phyloP scores from a whole-genome alignment of 2,888 invertebrate species.

The Octonoba sinensis region DNA sequence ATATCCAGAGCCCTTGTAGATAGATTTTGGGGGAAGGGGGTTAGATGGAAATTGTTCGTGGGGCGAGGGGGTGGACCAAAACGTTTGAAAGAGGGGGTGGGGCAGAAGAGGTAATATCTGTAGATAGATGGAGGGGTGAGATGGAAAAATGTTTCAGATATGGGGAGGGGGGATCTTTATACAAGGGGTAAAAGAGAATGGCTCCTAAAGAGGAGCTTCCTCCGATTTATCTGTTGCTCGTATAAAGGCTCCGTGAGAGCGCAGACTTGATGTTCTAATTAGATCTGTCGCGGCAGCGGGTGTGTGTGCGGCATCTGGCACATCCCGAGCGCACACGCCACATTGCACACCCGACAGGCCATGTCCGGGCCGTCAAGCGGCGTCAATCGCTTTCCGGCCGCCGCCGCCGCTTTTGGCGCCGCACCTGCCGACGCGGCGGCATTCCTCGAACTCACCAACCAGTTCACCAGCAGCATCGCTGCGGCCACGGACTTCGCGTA shows the following conservation, averaged over 20 bases:
- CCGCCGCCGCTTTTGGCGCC: constrained; percentile 47
- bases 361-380: constrained; percentile 66
- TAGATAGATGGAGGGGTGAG: constrained; percentile 14
- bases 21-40: constrained; percentile 33
- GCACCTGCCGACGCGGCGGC: constrained; percentile 46
- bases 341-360: constrained; percentile 47
- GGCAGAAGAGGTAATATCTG: neutral
- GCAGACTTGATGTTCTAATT: constrained; percentile 61
- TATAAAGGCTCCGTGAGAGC: constrained; percentile 37
- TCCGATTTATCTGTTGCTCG: constrained; percentile 60
- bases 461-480: constrained; percentile 43
- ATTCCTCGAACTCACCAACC: constrained; percentile 62
- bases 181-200: constrained; percentile 17
- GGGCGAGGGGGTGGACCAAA: constrained; percentile 12
- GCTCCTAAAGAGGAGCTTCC: constrained; percentile 54
- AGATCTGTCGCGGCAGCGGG: constrained; percentile 49
- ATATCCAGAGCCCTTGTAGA: constrained; percentile 12
- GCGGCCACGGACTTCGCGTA: constrained; percentile 53
- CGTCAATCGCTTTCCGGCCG: constrained; percentile 66
- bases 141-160: constrained; percentile 32
- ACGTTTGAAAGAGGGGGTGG: constrained; percentile 5
- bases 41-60: constrained; percentile 6
- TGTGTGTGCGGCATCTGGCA: constrained; percentile 51
- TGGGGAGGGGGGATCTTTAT: constrained; percentile 27
- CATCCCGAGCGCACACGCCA: constrained; percentile 37